Evolutionary conservation across 2,113 vertebrate genomes (phyloP).

Genomic region (Laticauda laticaudata): DNA sequence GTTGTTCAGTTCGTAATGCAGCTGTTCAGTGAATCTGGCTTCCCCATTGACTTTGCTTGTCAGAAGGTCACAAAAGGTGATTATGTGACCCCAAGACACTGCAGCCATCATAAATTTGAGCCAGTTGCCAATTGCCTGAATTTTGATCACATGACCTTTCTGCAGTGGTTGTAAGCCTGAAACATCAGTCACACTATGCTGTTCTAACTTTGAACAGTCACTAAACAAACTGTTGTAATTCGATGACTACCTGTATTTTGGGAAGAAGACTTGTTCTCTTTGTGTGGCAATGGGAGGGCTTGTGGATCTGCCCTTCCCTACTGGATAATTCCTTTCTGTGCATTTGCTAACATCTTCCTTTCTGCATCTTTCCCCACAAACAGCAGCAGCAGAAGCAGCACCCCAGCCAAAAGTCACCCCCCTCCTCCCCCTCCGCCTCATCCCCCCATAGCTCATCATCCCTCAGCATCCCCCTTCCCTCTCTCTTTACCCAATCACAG

Average conservation of each 20-base stretch:
- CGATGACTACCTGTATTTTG: neutral
- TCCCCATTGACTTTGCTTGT: neutral
- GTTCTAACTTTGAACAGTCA: neutral
- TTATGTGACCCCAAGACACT: neutral
- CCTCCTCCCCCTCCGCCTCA: slow-evolving; percentile 62
- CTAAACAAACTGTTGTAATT: neutral
- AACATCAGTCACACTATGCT: neutral
- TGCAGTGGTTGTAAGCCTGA: neutral
- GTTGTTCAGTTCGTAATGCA: neutral
- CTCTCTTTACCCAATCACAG: slow-evolving; percentile 84
- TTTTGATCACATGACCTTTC: neutral
- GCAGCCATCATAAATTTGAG: neutral
- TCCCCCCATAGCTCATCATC: slow-evolving; percentile 77
- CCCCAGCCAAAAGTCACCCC: slow-evolving; percentile 87
- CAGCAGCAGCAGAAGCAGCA: slow-evolving; percentile 96
- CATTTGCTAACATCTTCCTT: slow-evolving; percentile 6
- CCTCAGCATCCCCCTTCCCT: slow-evolving; percentile 81
- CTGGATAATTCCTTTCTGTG: rapidly evolving
- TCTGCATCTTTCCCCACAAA: slow-evolving; percentile 32
- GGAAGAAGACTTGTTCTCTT: neutral
- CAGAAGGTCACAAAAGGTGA: neutral
- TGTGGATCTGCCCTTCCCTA: neutral
- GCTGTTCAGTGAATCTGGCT: neutral
- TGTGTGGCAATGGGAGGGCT: neutral
- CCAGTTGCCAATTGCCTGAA: neutral